phyloP scores from a whole-genome alignment of 2,888 invertebrate species.

The Hirtodrosophila confusa region DNA sequence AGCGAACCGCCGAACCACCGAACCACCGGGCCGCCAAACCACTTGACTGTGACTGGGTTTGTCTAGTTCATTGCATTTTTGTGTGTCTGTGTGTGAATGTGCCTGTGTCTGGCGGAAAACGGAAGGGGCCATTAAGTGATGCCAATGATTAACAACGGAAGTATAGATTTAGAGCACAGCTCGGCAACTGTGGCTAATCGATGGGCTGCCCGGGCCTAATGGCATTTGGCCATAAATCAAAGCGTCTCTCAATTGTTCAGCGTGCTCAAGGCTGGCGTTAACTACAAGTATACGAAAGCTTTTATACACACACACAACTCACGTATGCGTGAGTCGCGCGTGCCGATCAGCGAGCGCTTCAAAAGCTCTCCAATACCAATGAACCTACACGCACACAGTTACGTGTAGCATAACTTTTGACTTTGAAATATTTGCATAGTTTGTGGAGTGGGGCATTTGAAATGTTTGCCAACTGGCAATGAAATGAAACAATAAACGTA shows the following conservation, averaged over 20 bases:
- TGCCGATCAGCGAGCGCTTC: constrained; percentile 23
- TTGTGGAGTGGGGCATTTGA: constrained; percentile 16
- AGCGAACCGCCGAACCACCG: constrained; percentile 19
- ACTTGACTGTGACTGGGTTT: constrained; percentile 52
- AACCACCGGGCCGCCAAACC: constrained; percentile 18
- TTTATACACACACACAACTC: neutral
- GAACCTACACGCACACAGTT: neutral
- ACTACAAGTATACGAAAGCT: constrained; percentile 1
- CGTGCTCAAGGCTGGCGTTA: constrained; percentile 11
- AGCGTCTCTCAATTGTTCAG: constrained; percentile 50
- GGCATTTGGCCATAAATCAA: constrained; percentile 76
- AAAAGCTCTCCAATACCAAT: constrained; percentile 5
- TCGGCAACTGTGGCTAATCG: constrained; percentile 67
- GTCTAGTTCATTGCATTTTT: constrained; percentile 61
- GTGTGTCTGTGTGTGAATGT: constrained; percentile 6
- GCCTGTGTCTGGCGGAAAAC: constrained; percentile 53
- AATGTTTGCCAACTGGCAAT: constrained; percentile 64
- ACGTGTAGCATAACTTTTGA: constrained; percentile 27
- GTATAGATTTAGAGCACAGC: constrained; percentile 80
- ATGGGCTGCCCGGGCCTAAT: constrained; percentile 67
- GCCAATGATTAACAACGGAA: constrained; percentile 83
- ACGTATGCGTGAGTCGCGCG: neutral
- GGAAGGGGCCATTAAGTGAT: constrained; percentile 83
- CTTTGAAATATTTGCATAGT: constrained; percentile 32
- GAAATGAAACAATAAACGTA: constrained; percentile 77